Evolutionary conservation across 1,140 invertebrate genomes (phyloP).

Genomic region (Caenorhabditis brenneri): DNA sequence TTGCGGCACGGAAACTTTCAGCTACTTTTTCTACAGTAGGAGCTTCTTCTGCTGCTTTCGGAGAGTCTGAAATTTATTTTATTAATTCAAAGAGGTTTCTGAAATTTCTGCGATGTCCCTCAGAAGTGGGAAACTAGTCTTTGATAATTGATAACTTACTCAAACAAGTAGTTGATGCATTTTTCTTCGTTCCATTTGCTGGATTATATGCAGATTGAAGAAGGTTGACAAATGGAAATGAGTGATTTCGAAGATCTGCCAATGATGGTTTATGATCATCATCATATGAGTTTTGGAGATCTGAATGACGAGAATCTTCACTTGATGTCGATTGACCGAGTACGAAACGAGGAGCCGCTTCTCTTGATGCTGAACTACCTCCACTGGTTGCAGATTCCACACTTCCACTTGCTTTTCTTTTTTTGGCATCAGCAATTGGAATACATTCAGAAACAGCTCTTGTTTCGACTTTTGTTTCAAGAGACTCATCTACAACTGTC

Average conservation of each 20-base stretch:
- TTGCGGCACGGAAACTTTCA: constrained; percentile 6
- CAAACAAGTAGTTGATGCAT: background rate
- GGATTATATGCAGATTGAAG: constrained; percentile 25
- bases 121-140: background rate
- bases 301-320: constrained; percentile 27
- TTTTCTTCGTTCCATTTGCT: constrained; percentile 29
- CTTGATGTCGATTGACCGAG: constrained; percentile 10
- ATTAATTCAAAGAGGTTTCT: background rate
- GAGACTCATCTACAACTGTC: constrained; percentile 1
- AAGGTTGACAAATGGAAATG: constrained; percentile 26
- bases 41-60: background rate
- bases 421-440: constrained; percentile 2
- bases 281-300: background rate
- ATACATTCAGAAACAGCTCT: background rate
- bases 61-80: background rate
- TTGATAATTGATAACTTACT: background rate
- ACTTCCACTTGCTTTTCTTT: constrained; percentile 23
- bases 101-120: too few relatives aligned
- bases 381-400: constrained; percentile 5
- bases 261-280: constrained; percentile 20
- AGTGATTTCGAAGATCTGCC: constrained; percentile 23
- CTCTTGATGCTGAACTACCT: background rate
- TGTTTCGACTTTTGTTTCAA: background rate
- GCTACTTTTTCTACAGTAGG: background rate
- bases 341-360: background rate